These are phyloP conservation scores for Sander vitreus DNA, from an alignment of 2,113 vertebrate species.

Conservation along the genomic window DNA sequence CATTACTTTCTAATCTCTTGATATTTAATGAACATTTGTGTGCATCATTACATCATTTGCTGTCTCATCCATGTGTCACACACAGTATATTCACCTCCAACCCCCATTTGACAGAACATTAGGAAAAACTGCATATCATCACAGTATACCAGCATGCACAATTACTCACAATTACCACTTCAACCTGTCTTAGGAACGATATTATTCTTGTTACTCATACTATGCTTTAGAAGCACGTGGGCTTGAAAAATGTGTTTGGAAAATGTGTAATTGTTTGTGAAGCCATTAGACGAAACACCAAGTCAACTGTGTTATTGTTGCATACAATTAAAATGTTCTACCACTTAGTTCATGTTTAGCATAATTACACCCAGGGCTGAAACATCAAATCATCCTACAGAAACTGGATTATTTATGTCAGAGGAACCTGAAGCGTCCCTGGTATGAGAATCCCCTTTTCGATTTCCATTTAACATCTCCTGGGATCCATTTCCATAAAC, in stretches of 20 bases:
- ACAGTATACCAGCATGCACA: background rate
- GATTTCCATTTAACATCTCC: constrained; percentile 27
- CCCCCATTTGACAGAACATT: background rate
- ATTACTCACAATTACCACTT: background rate
- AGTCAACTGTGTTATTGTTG: background rate
- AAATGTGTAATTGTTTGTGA: background rate
- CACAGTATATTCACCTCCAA: background rate
- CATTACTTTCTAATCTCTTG: background rate
- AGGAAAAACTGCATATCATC: background rate
- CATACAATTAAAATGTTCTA: background rate
- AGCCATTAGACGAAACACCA: background rate
- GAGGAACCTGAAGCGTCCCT: background rate
- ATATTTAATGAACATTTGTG: background rate
- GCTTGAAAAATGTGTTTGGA: background rate
- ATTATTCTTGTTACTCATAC: background rate
- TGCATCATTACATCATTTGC: background rate
- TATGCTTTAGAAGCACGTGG: background rate
- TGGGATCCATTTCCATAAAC: constrained; percentile 55
- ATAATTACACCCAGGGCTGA: constrained; percentile 21
- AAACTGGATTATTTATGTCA: constrained; percentile 8
- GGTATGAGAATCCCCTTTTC: constrained; percentile 8
- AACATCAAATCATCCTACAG: background rate
- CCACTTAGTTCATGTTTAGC: background rate
- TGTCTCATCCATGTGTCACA: constrained; percentile 5
- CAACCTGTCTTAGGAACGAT: background rate